A percentile compares a stretch with the other conserved stretches of the same genome.
Evolutionary conservation across 2,797 vertebrate genomes (phyloP).

Genomic region (Morus bassanus): DNA sequence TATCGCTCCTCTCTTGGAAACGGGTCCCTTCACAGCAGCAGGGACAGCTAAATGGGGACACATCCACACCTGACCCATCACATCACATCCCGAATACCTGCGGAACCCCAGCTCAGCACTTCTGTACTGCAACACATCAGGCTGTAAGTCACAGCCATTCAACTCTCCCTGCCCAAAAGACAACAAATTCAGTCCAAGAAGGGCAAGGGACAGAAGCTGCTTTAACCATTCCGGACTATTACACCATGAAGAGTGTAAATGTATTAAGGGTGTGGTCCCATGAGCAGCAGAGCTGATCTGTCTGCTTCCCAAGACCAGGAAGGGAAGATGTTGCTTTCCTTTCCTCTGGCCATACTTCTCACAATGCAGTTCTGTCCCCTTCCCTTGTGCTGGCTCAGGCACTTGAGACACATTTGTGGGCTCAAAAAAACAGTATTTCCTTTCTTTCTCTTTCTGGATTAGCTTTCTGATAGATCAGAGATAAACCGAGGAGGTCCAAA

Average conservation of each 20-base stretch:
- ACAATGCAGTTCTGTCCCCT: neutral
- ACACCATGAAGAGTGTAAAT: neutral
- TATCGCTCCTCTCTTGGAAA: neutral
- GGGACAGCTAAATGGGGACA: neutral
- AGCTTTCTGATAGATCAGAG: neutral
- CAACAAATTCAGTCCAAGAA: neutral
- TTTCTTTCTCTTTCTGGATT: neutral
- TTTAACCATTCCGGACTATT: neutral
- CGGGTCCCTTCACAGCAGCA: neutral
- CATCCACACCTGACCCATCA: rapidly evolving
- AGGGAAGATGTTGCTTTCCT: neutral
- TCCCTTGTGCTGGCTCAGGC: neutral
- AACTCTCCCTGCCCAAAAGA: neutral
- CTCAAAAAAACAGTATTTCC: neutral
- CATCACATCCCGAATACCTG: neutral
- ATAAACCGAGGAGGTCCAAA: neutral
- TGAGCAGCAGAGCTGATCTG: neutral
- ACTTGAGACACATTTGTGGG: neutral
- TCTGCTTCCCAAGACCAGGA: neutral
- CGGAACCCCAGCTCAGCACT: neutral
- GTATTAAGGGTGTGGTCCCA: no score
- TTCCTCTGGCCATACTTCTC: neutral
- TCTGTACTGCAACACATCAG: neutral
- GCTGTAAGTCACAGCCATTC: neutral
- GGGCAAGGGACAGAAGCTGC: neutral